These are phyloP conservation scores for Crypturellus undulatus DNA, from an alignment of 2,113 vertebrate genomes.

Conservation along the genomic window DNA sequence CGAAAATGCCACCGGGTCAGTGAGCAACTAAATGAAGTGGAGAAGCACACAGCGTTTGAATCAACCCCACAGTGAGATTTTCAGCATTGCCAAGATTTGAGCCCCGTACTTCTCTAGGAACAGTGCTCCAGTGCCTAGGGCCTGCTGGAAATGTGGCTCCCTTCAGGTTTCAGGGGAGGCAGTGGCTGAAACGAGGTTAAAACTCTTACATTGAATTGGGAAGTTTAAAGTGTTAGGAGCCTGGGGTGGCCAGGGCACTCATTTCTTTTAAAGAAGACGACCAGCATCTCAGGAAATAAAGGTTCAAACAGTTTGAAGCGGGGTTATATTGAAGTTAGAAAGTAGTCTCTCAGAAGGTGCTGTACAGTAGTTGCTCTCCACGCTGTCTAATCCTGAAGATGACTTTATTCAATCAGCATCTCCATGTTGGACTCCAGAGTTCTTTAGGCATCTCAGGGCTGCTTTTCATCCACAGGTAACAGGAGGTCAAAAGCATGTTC, in stretches of 20 bases:
- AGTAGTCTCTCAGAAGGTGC: neutral
- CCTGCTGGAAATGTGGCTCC: neutral
- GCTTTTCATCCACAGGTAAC: neutral
- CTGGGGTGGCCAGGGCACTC: accelerated
- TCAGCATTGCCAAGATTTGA: neutral
- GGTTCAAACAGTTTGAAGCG: slow-evolving; percentile 11
- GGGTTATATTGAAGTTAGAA: slow-evolving; percentile 42
- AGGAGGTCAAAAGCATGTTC: neutral
- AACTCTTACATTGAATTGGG: neutral
- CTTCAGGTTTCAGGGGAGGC: neutral
- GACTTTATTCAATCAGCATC: neutral
- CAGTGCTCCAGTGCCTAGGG: neutral
- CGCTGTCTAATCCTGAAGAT: neutral
- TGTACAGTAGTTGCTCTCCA: neutral
- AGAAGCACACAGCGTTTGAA: neutral
- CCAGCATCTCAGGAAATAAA: slow-evolving; percentile 11
- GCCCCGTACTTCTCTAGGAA: neutral
- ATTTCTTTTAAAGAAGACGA: neutral
- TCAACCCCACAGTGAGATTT: neutral
- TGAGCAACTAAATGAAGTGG: neutral
- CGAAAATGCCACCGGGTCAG: neutral
- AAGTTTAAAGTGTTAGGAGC: neutral
- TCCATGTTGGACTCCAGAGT: neutral
- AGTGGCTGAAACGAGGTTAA: neutral
- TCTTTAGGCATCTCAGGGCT: neutral